Evolutionary conservation across 2,888 invertebrate species (phyloP).

Genomic region (Seira ritae): DNA sequence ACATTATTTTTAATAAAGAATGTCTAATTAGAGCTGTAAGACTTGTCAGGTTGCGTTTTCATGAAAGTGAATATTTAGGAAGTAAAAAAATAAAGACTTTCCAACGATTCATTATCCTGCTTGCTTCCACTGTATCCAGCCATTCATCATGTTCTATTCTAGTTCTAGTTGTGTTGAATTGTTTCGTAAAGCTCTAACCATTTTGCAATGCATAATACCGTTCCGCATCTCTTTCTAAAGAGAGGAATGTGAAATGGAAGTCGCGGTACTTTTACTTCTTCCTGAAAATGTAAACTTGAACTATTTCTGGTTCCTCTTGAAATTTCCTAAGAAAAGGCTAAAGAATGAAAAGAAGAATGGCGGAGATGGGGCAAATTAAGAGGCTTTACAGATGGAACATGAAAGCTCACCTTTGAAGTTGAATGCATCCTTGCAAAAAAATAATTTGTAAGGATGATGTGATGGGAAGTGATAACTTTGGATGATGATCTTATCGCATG

Average conservation of each 20-base stretch:
- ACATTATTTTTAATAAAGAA: neutral
- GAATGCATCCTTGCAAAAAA: no score
- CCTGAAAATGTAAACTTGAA: neutral
- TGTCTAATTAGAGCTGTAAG: neutral
- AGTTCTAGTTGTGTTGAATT: neutral
- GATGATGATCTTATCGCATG: neutral
- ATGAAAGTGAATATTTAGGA: no score
- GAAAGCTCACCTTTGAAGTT: no score
- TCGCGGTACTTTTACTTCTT: neutral
- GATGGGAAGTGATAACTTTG: neutral
- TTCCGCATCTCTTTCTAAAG: no score
- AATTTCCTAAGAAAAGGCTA: neutral
- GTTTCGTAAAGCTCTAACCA: no score
- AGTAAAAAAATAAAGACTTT: no score
- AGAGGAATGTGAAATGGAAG: neutral
- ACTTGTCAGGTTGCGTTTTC: neutral
- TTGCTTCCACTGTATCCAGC: no score
- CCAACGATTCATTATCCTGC: no score
- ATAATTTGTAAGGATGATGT: no score
- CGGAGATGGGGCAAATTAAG: no score
- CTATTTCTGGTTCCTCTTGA: neutral
- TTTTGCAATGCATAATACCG: no score
- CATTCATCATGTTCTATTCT: neutral
- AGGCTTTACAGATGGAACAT: neutral
- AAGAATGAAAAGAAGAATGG: neutral